Evolutionary conservation across 2,888 invertebrate species (phyloP), one percentile per base, ranked within the genome.

Genomic region (Morinoia aosen): DNA sequence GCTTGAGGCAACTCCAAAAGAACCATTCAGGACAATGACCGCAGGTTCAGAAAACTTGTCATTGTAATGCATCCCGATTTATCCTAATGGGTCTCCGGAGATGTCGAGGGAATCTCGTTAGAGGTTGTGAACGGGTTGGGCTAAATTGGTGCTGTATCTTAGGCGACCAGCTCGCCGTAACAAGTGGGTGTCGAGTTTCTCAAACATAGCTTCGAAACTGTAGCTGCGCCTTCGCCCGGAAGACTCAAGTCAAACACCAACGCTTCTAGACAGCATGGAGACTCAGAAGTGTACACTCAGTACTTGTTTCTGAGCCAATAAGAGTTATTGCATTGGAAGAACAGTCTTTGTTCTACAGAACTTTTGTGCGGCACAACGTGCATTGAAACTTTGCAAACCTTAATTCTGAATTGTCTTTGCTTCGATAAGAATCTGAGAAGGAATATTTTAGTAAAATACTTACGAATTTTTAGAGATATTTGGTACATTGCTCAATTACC

Each of bases 141-240:
- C 90, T 90, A 48, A 48, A 90, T 90, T 90, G 48, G 90, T 90
- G 76, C 25, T 76, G 76, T 76, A 76, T 90, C 40, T 90, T 90
- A 90, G 40, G 48, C 90, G 48, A 90, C 40, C 90, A 90, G 40
- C 90, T 90, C 16, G 90, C 90, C 19, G 90, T 90, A 90, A 90
- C 90, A 90, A 90, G 90, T 40, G 90, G 90, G 90, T 90, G 39
- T 90, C 90, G 19, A 90, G 90, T 90, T 90, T 90, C 90, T 90
- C 40, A 90, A 90, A 40, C 90, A 90, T 40, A 39, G 90, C 90
- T 40, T 39, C 39, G 90, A 39, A 90, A 90, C 90, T 19, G 19
- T 16, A 90, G 90, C 90, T 90, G 39, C 10, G 40, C 19, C 16
- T 19, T 39, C 40, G 90, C 90, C 90, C 39, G 90, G 90, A 90